Percentiles rank a stretch among this genome's conserved stretches.
phyloP scores from a whole-genome alignment of 2,888 invertebrate genomes.

The Caenorhabditis sulstoni region DNA sequence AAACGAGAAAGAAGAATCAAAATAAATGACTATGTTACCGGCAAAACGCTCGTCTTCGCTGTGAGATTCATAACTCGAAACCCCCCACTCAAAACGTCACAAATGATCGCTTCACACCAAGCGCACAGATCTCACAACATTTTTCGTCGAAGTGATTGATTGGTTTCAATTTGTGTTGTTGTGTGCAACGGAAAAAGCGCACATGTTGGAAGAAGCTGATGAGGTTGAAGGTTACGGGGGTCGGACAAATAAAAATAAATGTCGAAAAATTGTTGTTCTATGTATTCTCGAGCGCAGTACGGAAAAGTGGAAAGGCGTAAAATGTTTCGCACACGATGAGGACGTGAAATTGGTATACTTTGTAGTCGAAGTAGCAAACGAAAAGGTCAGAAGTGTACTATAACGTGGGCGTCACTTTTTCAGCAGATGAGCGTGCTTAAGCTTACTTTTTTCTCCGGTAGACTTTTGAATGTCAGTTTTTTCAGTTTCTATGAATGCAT shows the following conservation, averaged over 20 bases:
- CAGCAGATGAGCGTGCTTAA: too few species aligned
- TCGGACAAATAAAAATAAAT: too few species aligned
- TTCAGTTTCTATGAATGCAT: too few species aligned
- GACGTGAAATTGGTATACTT: neutral
- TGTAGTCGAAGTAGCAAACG: neutral
- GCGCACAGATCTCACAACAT: conserved; percentile 27
- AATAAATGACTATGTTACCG: too few species aligned
- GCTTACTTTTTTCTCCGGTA: neutral
- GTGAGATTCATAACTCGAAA: too few species aligned
- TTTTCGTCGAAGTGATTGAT: conserved; percentile 37
- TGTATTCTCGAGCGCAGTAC: too few species aligned
- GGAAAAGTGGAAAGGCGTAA: too few species aligned
- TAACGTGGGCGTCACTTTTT: neutral
- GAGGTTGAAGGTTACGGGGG: neutral
- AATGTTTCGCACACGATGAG: neutral
- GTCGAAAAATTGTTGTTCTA: too few species aligned
- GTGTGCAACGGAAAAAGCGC: neutral
- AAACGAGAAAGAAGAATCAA: too few species aligned
- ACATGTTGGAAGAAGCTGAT: conserved; percentile 18
- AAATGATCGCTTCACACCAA: conserved; percentile 27
- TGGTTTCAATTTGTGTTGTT: neutral
- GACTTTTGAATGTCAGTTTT: too few species aligned
- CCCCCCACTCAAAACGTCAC: neutral
- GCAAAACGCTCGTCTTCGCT: too few species aligned
- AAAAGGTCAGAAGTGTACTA: neutral